Percentiles rank a stretch among this genome's conserved stretches.
Conservation (phyloP, 2,797 vertebrate species). For the Ceryle rudis region DNA sequence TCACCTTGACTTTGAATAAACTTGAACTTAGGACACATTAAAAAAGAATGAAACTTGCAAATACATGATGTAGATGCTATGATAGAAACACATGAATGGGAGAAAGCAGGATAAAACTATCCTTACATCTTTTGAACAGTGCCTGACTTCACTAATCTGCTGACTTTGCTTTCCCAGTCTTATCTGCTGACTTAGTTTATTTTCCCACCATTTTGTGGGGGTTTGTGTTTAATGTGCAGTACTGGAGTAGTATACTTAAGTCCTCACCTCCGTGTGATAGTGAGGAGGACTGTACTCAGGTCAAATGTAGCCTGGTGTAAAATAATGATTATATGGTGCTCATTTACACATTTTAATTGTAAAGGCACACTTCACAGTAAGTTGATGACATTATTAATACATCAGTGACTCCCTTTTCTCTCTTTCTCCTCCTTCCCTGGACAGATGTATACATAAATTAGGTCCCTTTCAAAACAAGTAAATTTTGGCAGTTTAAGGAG, state of each 20-base stretch:
- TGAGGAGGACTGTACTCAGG: not conserved
- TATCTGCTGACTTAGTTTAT: slow-evolving; percentile 35
- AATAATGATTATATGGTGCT: not conserved
- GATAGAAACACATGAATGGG: not conserved
- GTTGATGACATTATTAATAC: not conserved
- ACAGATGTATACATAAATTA: not conserved
- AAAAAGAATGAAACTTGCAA: not conserved
- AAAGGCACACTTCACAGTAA: not conserved
- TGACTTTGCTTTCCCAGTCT: not conserved
- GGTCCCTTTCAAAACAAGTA: not conserved
- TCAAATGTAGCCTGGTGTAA: not conserved
- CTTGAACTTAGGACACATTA: not conserved
- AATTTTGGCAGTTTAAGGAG: not conserved
- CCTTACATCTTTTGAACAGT: not conserved
- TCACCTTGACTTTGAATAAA: not conserved
- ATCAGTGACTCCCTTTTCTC: not conserved
- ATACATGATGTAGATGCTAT: not conserved
- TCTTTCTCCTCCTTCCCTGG: not conserved
- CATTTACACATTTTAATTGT: too few relatives aligned
- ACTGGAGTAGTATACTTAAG: slow-evolving; percentile 3
- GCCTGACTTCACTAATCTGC: not conserved
- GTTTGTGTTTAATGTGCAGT: not conserved
- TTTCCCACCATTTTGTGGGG: slow-evolving; percentile 2
- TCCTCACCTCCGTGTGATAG: not conserved
- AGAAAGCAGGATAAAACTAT: not conserved